phyloP scores from a whole-genome alignment of 2,888 invertebrate species.

The Acronicta leporina region DNA sequence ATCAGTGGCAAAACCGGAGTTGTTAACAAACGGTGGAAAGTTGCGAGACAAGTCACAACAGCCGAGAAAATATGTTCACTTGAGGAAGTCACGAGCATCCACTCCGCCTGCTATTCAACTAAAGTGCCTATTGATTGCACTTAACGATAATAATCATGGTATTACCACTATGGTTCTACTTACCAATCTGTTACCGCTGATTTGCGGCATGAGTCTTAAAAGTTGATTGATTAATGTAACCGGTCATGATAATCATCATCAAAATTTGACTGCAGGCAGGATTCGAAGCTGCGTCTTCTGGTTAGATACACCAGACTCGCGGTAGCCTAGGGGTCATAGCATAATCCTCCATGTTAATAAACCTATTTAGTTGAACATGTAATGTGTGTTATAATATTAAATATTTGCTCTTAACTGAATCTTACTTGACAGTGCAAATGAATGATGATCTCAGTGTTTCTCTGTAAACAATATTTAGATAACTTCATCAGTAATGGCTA shows the following conservation, averaged over 20 bases:
- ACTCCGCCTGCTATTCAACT: conserved; percentile 63
- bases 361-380: conserved; percentile 6
- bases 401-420: conserved; percentile 36
- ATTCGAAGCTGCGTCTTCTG: too few relatives aligned
- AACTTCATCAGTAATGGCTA: conserved; percentile 42
- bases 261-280: too few relatives aligned
- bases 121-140: conserved; percentile 72
- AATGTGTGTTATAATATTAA: conserved; percentile 13
- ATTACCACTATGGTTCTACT: conserved; percentile 43
- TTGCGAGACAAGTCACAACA: conserved; percentile 72
- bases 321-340: too few relatives aligned
- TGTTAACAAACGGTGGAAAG: conserved; percentile 80
- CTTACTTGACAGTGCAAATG: conserved; percentile 21
- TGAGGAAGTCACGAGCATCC: conserved; percentile 82
- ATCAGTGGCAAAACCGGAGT: conserved; percentile 38
- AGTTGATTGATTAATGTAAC: conserved; percentile 8
- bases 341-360: neutral
- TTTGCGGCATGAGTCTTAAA: conserved; percentile 35
- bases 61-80: conserved; percentile 71
- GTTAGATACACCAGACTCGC: too few relatives aligned
- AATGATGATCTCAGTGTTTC: conserved; percentile 60
- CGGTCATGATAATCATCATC: neutral
- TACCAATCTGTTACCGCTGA: conserved; percentile 46
- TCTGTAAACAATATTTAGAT: conserved; percentile 57
- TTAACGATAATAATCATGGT: conserved; percentile 63